phyloP scores from a whole-genome alignment of 2,113 vertebrate species.

The Polypterus senegalus region DNA sequence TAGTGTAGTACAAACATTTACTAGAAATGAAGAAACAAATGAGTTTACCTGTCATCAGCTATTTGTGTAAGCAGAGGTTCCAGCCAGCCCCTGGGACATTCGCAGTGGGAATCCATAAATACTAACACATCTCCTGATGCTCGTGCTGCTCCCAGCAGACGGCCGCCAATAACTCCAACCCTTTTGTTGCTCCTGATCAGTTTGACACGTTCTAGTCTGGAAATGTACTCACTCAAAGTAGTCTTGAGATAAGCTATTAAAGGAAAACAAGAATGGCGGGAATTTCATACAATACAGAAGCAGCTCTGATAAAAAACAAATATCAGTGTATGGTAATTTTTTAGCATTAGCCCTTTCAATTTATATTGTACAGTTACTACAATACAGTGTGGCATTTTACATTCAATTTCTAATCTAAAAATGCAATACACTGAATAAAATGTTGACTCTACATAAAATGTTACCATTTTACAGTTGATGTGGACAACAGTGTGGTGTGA shows the following conservation, averaged over 20 bases:
- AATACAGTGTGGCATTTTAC: not conserved
- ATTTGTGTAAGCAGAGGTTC: slow-evolving; percentile 73
- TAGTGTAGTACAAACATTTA: no score
- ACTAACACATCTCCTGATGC: slow-evolving; percentile 65
- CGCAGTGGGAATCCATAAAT: slow-evolving; percentile 81
- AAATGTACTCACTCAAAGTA: slow-evolving; percentile 64
- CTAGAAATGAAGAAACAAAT: no score
- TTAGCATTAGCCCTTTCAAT: not conserved
- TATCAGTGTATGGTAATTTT: not conserved
- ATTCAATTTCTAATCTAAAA: not conserved
- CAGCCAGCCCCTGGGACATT: slow-evolving; percentile 75
- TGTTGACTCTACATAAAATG: no score
- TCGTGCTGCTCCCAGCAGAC: slow-evolving; percentile 63
- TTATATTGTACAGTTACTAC: not conserved
- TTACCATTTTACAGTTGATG: no score
- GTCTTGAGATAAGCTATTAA: slow-evolving; percentile 62
- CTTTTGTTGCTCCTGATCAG: slow-evolving; percentile 68
- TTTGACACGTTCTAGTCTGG: slow-evolving; percentile 60
- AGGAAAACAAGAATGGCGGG: not conserved
- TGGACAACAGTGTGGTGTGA: no score
- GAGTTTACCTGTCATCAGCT: slow-evolving; percentile 59
- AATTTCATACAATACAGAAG: not conserved
- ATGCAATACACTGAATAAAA: no score
- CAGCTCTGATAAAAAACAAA: no score
- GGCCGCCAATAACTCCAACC: slow-evolving; percentile 58